Percentiles rank a stretch among this genome's conserved stretches.
Conservation (phyloP, 2,797 vertebrate genomes). For the Gadopsis marmoratus region DNA sequence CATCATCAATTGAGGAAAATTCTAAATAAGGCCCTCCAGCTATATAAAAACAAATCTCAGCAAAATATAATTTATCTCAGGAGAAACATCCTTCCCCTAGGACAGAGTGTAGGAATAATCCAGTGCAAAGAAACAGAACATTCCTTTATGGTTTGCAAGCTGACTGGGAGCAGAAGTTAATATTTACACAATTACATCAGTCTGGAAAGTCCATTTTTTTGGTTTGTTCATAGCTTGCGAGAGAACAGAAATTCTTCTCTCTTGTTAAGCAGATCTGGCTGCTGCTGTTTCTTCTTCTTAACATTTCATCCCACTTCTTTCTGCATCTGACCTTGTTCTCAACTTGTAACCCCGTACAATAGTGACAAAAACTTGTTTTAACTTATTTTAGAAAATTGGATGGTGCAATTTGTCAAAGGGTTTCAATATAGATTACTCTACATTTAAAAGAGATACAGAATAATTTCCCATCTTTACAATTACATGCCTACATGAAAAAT, state of each 20-base stretch:
- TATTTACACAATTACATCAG: constrained; percentile 62
- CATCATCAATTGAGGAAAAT: constrained; percentile 1
- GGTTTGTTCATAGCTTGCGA: constrained; percentile 9
- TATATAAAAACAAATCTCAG: not conserved
- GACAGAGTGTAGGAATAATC: constrained; percentile 26
- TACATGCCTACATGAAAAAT: not conserved
- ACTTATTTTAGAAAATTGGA: not conserved
- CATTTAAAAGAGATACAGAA: not conserved
- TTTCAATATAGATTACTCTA: not conserved
- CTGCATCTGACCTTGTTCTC: not conserved
- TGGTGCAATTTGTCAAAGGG: not conserved
- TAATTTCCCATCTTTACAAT: not conserved
- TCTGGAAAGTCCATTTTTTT: constrained; percentile 44
- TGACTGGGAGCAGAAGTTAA: constrained; percentile 37
- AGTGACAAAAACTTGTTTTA: not conserved
- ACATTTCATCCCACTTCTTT: constrained; percentile 3
- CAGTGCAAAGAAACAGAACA: constrained; percentile 18
- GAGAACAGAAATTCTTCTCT: constrained; percentile 49
- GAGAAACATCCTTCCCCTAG: constrained; percentile 8
- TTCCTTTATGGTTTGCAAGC: constrained; percentile 29
- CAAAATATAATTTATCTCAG: constrained; percentile 20
- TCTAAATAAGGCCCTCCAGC: not conserved
- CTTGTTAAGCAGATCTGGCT: constrained; percentile 29
- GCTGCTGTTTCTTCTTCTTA: constrained; percentile 15
- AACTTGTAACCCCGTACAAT: not conserved